These are phyloP conservation scores for Conus betulinus DNA, from an alignment of 1,140 invertebrate genomes.

Conservation along the genomic window DNA sequence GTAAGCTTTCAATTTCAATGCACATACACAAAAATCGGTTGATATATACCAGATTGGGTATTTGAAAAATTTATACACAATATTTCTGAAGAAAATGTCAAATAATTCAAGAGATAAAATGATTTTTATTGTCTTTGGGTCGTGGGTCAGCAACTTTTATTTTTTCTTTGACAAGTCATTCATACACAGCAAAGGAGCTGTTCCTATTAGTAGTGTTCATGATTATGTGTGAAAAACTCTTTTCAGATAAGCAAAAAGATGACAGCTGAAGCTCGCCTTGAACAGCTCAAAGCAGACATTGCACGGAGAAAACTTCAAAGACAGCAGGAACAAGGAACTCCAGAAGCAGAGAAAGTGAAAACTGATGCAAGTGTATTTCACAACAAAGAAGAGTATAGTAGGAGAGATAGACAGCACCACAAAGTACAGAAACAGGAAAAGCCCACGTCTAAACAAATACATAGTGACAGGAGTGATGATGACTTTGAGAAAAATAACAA, in stretches of 20 bases:
- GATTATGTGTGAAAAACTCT: background rate
- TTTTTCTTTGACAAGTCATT: too few relatives aligned
- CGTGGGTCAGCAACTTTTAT: too few relatives aligned
- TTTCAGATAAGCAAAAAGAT: background rate
- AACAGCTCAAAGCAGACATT: slow-evolving; percentile 29
- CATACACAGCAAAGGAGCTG: too few relatives aligned
- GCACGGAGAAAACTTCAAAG: slow-evolving; percentile 19
- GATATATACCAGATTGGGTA: too few relatives aligned
- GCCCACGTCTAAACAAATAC: background rate
- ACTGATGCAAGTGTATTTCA: background rate
- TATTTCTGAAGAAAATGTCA: too few relatives aligned
- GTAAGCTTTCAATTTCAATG: too few relatives aligned
- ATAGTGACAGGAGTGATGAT: background rate
- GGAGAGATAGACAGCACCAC: background rate
- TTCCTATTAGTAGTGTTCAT: too few relatives aligned
- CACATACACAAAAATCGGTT: too few relatives aligned
- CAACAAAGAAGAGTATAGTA: slow-evolving; percentile 39
- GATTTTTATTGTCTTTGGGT: too few relatives aligned
- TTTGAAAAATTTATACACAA: too few relatives aligned
- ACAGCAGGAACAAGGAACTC: slow-evolving; percentile 1
- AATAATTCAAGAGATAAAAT: too few relatives aligned
- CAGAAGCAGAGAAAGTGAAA: background rate
- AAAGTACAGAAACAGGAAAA: slow-evolving; percentile 19
- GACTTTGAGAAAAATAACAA: background rate
- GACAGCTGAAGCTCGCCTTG: slow-evolving; percentile 7